Evolutionary conservation across 2,888 invertebrate genomes (phyloP).

Genomic region (Corythucha ciliata): DNA sequence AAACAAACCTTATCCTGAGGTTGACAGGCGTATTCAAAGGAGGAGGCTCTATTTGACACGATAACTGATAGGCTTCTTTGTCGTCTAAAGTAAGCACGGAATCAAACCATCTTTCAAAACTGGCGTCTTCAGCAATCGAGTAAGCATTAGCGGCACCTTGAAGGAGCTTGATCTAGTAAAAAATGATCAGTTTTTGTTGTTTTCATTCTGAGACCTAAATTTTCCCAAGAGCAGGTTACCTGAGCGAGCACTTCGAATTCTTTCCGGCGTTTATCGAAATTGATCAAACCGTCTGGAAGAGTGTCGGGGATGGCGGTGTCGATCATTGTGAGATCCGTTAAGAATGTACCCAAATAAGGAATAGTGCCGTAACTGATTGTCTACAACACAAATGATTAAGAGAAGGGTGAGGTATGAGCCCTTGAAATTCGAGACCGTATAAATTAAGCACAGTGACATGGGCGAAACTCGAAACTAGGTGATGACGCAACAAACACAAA

Average conservation of each 20-base stretch:
- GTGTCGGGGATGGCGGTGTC: constrained; percentile 90
- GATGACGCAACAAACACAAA: background rate
- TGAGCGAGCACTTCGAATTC: constrained; percentile 97
- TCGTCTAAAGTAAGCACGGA: constrained; percentile 85
- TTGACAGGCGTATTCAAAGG: constrained; percentile 36
- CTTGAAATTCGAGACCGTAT: background rate
- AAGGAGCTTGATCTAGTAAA: constrained; percentile 71
- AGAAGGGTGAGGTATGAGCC: background rate
- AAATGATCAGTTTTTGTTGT: background rate
- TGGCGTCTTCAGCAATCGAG: constrained; percentile 70
- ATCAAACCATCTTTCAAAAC: constrained; percentile 94
- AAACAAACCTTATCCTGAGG: constrained; percentile 19
- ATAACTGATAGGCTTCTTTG: constrained; percentile 79
- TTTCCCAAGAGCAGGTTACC: constrained; percentile 35
- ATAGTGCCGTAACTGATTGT: constrained; percentile 88
- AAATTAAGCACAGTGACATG: background rate
- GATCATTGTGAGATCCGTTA: constrained; percentile 97
- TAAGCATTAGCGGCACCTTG: constrained; percentile 95
- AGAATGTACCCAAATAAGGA: constrained; percentile 94
- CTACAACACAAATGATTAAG: constrained; percentile 38
- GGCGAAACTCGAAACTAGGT: background rate
- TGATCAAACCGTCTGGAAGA: constrained; percentile 72
- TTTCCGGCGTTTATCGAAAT: constrained; percentile 95
- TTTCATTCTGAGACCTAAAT: background rate
- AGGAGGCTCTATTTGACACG: constrained; percentile 77